Evolutionary conservation across 1,140 invertebrate genomes (phyloP).

Genomic region (Drosophila azteca): DNA sequence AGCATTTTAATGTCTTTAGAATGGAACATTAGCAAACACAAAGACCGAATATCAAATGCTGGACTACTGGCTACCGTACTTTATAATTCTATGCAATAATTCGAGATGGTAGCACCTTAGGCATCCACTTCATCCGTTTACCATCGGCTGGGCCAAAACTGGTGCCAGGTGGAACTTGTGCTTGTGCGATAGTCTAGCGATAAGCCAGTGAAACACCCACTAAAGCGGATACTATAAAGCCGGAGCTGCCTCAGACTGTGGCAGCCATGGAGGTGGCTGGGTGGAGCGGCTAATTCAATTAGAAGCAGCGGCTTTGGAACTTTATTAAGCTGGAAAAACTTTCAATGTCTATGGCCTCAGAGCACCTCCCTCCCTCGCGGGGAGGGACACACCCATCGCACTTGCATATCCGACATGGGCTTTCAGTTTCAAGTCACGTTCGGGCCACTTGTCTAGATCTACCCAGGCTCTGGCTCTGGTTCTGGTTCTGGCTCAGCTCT

Average conservation of each 20-base stretch:
- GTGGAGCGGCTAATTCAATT: slow-evolving; percentile 37
- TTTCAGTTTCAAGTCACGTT: slow-evolving; percentile 77
- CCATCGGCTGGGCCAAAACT: not conserved
- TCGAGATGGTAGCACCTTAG: too few species aligned
- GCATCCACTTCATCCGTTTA: too few species aligned
- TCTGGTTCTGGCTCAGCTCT: slow-evolving; percentile 5
- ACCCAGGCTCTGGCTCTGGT: slow-evolving; percentile 22
- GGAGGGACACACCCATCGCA: slow-evolving; percentile 17
- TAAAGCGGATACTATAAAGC: slow-evolving; percentile 6
- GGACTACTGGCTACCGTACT: not conserved
- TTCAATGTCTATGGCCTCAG: slow-evolving; percentile 38
- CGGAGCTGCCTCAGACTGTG: slow-evolving; percentile 26
- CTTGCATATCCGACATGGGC: slow-evolving; percentile 57
- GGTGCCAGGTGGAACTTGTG: too few species aligned
- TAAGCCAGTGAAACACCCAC: slow-evolving; percentile 17
- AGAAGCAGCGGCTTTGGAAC: slow-evolving; percentile 39
- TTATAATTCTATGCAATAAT: not conserved
- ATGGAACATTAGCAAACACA: slow-evolving; percentile 45
- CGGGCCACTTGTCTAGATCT: slow-evolving; percentile 46
- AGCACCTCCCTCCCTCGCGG: not conserved
- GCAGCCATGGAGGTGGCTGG: not conserved
- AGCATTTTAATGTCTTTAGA: slow-evolving; percentile 73
- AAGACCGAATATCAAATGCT: slow-evolving; percentile 6
- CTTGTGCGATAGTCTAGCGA: too few species aligned
- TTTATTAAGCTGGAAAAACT: slow-evolving; percentile 35